Evolutionary conservation across 2,113 vertebrate genomes (phyloP).

Genomic region (Malurus melanocephalus): DNA sequence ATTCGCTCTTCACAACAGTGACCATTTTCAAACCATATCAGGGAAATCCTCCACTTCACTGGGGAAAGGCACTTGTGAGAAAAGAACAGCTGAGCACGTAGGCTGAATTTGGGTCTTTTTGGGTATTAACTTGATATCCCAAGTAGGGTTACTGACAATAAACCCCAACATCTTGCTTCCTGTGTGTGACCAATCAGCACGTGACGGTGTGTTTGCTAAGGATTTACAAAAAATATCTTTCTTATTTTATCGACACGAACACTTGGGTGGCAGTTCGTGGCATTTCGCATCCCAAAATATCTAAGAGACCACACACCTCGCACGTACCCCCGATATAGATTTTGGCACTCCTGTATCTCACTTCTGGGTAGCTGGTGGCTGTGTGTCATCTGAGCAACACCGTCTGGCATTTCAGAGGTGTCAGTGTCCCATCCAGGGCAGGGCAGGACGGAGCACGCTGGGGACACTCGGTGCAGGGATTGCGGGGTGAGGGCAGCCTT

Average conservation of each 20-base stretch:
- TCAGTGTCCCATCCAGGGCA: not conserved
- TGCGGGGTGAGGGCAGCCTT: not conserved
- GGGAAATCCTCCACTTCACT: not conserved
- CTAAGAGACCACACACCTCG: slow-evolving; percentile 16
- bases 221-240: not conserved
- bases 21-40: not conserved
- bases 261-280: not conserved
- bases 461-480: not conserved
- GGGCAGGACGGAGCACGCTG: not conserved
- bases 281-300: not conserved
- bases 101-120: not conserved
- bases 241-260: not conserved
- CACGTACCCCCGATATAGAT: accelerated
- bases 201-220: not conserved
- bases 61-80: not conserved
- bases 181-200: not conserved
- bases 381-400: not conserved
- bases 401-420: not conserved
- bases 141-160: not conserved
- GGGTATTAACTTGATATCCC: not conserved
- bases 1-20: not conserved
- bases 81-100: not conserved
- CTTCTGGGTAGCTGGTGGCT: not conserved
- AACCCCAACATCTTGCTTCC: not conserved
- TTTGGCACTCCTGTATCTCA: accelerated